Evolutionary conservation across 2,113 vertebrate species (phyloP).

Genomic region (Hystrix cristata): DNA sequence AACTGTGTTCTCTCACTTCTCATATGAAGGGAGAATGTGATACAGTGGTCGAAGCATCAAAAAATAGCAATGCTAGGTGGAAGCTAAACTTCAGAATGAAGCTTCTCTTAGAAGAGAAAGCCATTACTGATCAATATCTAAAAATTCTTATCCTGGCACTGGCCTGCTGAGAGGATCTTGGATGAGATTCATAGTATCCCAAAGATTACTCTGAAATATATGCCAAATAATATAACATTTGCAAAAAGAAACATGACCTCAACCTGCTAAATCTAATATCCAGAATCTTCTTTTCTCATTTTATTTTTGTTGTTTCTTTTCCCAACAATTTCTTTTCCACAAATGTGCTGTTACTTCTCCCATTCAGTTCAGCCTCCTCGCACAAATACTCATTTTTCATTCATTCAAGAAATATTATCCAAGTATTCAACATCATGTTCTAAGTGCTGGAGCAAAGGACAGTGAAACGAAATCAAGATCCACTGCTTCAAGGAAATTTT

Average conservation of each 20-base stretch:
- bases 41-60: not conserved
- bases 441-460: not conserved
- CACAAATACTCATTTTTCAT: not conserved
- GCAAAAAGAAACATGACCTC: not conserved
- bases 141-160: not conserved
- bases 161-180: not conserved
- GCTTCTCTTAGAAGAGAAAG: not conserved
- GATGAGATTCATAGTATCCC: not conserved
- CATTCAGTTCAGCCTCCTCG: not conserved
- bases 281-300: not conserved
- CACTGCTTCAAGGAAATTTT: not conserved
- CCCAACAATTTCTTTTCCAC: not conserved
- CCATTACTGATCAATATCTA: not conserved
- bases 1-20: not conserved
- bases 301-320: not conserved
- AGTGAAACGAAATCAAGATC: not conserved
- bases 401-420: constrained; percentile 5
- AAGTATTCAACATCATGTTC: not conserved
- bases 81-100: constrained; percentile 44
- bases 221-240: not conserved
- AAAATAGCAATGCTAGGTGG: not conserved
- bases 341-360: not conserved
- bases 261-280: not conserved
- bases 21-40: not conserved
- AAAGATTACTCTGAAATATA: not conserved